Evolutionary conservation across 2,888 invertebrate species (phyloP).

Genomic region (Chymomyza procnemis): DNA sequence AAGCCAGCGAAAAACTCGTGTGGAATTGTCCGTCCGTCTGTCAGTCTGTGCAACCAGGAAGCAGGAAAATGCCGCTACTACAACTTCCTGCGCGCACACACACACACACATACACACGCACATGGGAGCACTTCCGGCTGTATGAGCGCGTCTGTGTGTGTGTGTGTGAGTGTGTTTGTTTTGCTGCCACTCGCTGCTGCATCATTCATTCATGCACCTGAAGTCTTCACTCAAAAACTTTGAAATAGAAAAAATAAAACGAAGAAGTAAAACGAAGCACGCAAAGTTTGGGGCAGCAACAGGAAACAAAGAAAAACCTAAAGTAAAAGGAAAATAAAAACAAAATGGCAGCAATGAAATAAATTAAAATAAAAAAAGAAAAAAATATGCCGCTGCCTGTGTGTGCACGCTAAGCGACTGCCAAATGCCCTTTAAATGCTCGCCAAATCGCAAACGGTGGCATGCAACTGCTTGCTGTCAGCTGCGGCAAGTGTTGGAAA

Average conservation of each 20-base stretch:
- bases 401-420: neutral
- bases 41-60: slow-evolving; percentile 29
- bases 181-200: neutral
- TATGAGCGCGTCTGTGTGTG: neutral
- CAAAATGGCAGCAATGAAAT: neutral
- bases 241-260: neutral
- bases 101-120: neutral
- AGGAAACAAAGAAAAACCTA: slow-evolving; percentile 1
- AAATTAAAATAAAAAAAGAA: slow-evolving; percentile 1
- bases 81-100: slow-evolving; percentile 49
- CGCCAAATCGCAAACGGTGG: too few relatives aligned
- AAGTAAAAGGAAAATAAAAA: slow-evolving; percentile 5
- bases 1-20: slow-evolving; percentile 15
- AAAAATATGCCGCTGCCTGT: neutral
- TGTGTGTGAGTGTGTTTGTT: slow-evolving; percentile 1
- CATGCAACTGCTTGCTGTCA: too few relatives aligned
- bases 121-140: neutral
- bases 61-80: slow-evolving; percentile 59
- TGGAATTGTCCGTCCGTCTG: neutral
- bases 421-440: neutral
- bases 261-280: neutral
- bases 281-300: neutral
- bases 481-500: too few relatives aligned
- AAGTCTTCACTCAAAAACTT: slow-evolving; percentile 9
- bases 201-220: slow-evolving; percentile 13